Evolutionary conservation across 2,113 vertebrate species (phyloP), one percentile per base, ranked within the genome.

Genomic region (Cryptoleucopteryx plumbea): DNA sequence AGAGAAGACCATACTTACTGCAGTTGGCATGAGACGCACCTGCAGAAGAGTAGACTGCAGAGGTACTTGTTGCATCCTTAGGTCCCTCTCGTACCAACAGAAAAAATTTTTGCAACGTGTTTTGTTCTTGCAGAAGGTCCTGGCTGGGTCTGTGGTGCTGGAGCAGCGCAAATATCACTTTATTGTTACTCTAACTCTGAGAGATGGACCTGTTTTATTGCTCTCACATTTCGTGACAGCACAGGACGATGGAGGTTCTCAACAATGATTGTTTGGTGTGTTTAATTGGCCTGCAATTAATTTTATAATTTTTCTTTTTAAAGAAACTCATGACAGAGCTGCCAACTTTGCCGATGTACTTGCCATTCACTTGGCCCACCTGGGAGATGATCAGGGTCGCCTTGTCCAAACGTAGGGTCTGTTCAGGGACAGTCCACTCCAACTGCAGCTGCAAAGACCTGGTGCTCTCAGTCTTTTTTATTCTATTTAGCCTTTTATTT

Each of bases 361-460:
- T 77, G n/a, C 31, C 29, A 86, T 89, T 95, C 75, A 94, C 93
- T 21, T 95, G 95, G 70, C 91, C 95, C 3, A 19, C 43, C 32
- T 93, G 45, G 4, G 72, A 38, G 43, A 82, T 58, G 52, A 87
- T 87, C 13, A 87, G 45, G 19, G 97, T 96, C 78, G 80, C 89
- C 71, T 93, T 97, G n/a, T 94, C 96, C 50, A 95, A 68, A 18
- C 56, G 32, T 50, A 97, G 74, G 4, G 43, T 93, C 86, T 97
- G 92, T 32, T 96, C 93, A 71, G 96, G 68, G 27, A 56, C 53
- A 56, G 63, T 65, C 94, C 91, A 96, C 7, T 97, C 88, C 61
- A 87, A 32, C 22, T 48, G 40, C 23, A 97, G 74, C 43, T 90
- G 80, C 72, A 97, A 67, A 73, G 94, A 52, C 27, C 72, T 78